Percentiles rank a stretch among this genome's conserved stretches.
Evolutionary conservation across 2,113 vertebrate species (phyloP).

Genomic region (Xenopus tropicalis): DNA sequence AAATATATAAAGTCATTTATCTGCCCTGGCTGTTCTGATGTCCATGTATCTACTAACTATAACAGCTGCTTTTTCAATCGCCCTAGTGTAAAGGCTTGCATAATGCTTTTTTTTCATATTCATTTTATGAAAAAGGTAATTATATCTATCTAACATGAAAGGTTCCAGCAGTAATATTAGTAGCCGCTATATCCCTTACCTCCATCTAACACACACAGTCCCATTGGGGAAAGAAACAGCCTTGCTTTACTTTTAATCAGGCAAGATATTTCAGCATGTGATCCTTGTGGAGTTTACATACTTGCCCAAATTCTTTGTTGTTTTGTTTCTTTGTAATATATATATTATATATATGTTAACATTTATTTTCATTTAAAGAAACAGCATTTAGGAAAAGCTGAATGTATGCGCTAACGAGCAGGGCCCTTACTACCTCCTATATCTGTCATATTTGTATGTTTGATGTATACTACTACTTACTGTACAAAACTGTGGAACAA

Average conservation of each 20-base stretch:
- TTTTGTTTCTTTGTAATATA: not conserved
- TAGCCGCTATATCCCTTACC: not conserved
- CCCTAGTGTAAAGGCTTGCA: not conserved
- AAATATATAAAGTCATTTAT: constrained; percentile 45
- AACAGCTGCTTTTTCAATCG: constrained; percentile 35
- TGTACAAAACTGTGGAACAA: too few relatives aligned
- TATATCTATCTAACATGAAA: constrained; percentile 5
- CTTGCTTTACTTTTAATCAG: too few relatives aligned
- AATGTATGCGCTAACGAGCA: too few relatives aligned
- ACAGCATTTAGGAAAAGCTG: too few relatives aligned
- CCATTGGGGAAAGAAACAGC: not conserved
- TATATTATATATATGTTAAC: too few relatives aligned
- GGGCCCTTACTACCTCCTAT: too few relatives aligned
- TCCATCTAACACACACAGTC: too few relatives aligned
- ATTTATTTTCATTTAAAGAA: too few relatives aligned
- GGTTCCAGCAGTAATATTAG: constrained; percentile 13
- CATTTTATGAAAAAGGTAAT: constrained; percentile 10
- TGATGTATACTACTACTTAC: too few relatives aligned
- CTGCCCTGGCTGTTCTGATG: constrained; percentile 41
- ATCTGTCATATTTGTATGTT: too few relatives aligned
- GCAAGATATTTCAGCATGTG: too few relatives aligned
- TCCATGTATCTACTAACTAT: constrained; percentile 14
- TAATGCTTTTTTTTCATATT: constrained; percentile 5
- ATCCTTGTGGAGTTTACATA: too few relatives aligned
- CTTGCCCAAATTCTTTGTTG: not conserved